A percentile compares a stretch with the other conserved stretches of the same genome.
Evolutionary conservation across 2,113 vertebrate species (phyloP).

Genomic region (Corythornis vintsioides): DNA sequence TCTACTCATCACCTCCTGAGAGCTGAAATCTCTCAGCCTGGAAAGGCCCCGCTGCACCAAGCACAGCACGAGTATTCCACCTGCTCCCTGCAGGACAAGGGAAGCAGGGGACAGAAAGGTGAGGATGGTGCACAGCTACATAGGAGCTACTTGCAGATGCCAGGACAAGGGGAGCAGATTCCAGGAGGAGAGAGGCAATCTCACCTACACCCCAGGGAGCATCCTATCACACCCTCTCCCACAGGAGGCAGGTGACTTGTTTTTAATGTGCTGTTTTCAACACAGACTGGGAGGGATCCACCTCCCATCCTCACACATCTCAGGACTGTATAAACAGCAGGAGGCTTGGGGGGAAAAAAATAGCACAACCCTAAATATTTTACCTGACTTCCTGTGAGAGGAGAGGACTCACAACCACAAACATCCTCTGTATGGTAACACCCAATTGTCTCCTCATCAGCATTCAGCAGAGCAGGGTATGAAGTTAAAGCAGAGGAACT

Average conservation of each 20-base stretch:
- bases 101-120: not conserved
- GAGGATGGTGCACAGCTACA: not conserved
- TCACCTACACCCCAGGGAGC: fast-evolving
- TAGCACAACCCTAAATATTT: not conserved
- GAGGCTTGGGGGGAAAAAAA: not conserved
- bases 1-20: not conserved
- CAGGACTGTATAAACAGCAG: not conserved
- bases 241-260: not conserved
- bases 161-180: not conserved
- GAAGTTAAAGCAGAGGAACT: not conserved
- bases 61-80: not conserved
- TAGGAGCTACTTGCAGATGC: not conserved
- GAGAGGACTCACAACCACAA: not conserved
- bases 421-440: not conserved
- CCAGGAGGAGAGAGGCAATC: not conserved
- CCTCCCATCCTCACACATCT: not conserved
- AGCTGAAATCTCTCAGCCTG: not conserved
- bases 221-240: not conserved
- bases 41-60: not conserved
- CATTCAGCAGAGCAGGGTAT: not conserved
- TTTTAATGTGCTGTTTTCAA: not conserved
- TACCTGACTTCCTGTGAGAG: not conserved
- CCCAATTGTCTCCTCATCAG: not conserved
- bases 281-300: not conserved
- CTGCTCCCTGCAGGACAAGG: not conserved